Percentiles rank a stretch among this genome's conserved stretches.
phyloP scores from a whole-genome alignment of 1,140 invertebrate species.

The Portunus trituberculatus region DNA sequence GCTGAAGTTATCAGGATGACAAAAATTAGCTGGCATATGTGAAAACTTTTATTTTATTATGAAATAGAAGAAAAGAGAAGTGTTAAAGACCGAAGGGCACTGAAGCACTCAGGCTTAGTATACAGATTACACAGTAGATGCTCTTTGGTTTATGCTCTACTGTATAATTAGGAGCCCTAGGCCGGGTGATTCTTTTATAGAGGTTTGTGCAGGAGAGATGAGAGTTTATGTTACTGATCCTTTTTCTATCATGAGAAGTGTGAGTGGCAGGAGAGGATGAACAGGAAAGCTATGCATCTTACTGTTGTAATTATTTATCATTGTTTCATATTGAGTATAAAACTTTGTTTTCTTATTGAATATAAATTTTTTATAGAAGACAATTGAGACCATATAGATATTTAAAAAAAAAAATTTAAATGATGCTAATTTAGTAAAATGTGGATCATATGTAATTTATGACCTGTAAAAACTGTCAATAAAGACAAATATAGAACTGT shows the following conservation, averaged over 20 bases:
- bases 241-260: slow-evolving; percentile 45
- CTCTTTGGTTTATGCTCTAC: slow-evolving; percentile 71
- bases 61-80: not conserved
- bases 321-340: slow-evolving; percentile 52
- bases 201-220: slow-evolving; percentile 23
- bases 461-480: slow-evolving; percentile 73
- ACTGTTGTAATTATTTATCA: slow-evolving; percentile 63
- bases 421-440: slow-evolving; percentile 55
- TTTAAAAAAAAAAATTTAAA: slow-evolving; percentile 7
- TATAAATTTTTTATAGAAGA: slow-evolving; percentile 59
- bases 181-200: slow-evolving; percentile 48
- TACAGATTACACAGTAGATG: slow-evolving; percentile 75
- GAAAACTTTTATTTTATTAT: not conserved
- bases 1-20: not conserved
- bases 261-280: slow-evolving; percentile 32
- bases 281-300: slow-evolving; percentile 52
- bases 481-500: slow-evolving; percentile 50
- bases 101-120: slow-evolving; percentile 70
- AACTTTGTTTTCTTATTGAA: not conserved
- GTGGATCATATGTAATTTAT: slow-evolving; percentile 69
- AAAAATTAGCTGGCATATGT: not conserved
- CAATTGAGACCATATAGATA: slow-evolving; percentile 33
- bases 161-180: slow-evolving; percentile 75
- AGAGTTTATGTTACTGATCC: slow-evolving; percentile 40
- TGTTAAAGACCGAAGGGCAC: not conserved